Evolutionary conservation across 2,888 invertebrate genomes (phyloP), one percentile per base, ranked within the genome.

Genomic region (Girardia tigrina): DNA sequence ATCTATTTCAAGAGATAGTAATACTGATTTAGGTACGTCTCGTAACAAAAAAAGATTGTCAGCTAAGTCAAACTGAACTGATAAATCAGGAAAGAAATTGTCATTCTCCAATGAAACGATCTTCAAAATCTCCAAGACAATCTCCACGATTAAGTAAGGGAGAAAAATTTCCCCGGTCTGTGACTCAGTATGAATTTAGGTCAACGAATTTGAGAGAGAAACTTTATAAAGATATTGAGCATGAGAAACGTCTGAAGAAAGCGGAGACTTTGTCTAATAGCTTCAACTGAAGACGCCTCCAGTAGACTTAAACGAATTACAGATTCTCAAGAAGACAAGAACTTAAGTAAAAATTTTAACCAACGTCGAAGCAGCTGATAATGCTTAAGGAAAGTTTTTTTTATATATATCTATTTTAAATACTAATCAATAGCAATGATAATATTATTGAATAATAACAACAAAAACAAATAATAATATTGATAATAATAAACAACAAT

Each of bases 211-310:
- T 56, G n/a, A n/a, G 56, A 20, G 56, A 56, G n/a, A 56, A 56
- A 29, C 94, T 97, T 85, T 94, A 97, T 85, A 95, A 97, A 84
- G 97, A 98, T 85, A 91, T 94, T 81, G 97, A 98, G 85, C 92
- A 94, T 80, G 94, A 94, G 82, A 86, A 94, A 1, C 87, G 94
- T 76, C 93, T 95, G 76, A 88, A 91, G 81, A n/a, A 95, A 95
- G 84, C 87, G 95, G 0, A 88, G 90, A 77, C 94, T 95, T 1
- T 87, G 97, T 26, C 87, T 98, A 56, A 88, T 94, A 75, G 90
- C 91, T 0, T 93, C 95, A 0, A 91, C 94, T 0, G 97, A 98
- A 84, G 97, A 98, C 82, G 94, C 97, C 0, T 98, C 97, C 23
- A 56, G 23, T 56, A 56, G 56, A 56, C 4, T 56, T 8, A 56